A percentile compares a stretch with the other conserved stretches of the same genome.
phyloP scores from a whole-genome alignment of 2,113 vertebrate genomes.

The Brachyhypopomus occidentalis region DNA sequence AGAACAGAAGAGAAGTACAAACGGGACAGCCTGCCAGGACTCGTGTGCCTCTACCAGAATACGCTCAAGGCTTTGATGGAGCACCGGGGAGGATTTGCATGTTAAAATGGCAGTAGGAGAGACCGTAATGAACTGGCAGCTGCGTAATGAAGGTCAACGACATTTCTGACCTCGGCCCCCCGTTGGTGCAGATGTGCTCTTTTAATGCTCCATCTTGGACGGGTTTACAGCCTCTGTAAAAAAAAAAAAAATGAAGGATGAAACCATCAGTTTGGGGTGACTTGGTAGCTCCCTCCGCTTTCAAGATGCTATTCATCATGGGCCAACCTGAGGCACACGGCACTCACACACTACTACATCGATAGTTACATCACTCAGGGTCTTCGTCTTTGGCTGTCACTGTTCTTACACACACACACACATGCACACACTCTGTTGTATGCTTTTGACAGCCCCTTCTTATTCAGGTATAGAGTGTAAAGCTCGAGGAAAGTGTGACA shows the following conservation, averaged over 20 bases:
- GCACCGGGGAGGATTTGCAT: neutral
- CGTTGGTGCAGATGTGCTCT: neutral
- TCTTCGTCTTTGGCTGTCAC: too few relatives aligned
- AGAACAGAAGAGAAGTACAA: neutral
- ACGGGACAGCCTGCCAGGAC: neutral
- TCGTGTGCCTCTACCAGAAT: neutral
- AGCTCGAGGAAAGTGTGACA: conserved; percentile 1
- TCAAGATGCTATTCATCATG: too few relatives aligned
- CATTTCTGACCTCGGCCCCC: neutral
- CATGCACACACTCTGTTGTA: neutral
- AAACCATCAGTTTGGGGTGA: neutral
- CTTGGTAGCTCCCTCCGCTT: too few relatives aligned
- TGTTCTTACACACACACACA: too few relatives aligned
- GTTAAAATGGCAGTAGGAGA: conserved; percentile 14
- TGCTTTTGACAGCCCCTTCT: neutral
- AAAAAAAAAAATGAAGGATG: neutral
- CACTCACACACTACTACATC: too few relatives aligned
- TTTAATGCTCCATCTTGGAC: neutral
- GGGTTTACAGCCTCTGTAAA: neutral
- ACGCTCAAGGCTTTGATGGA: conserved; percentile 16
- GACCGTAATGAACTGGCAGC: neutral
- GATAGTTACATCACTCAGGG: too few relatives aligned
- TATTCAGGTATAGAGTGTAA: neutral
- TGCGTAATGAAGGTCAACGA: conserved; percentile 24
- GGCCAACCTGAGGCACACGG: neutral